Evolutionary conservation across 2,888 invertebrate genomes (phyloP), one percentile per base, ranked within the genome.

Genomic region (Morpho helenor): DNA sequence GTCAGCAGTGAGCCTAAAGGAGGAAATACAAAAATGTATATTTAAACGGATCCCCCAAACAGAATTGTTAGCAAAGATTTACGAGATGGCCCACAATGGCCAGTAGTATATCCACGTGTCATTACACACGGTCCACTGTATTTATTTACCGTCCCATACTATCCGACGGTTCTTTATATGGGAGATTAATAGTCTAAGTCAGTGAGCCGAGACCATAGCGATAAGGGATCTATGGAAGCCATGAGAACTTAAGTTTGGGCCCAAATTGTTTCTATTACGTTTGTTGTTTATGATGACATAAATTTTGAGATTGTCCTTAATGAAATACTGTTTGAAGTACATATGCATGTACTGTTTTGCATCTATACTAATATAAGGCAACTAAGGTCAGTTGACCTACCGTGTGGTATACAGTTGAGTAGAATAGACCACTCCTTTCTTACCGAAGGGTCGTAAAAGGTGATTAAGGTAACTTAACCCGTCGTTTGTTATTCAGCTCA

Each of bases 131-230:
- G 65, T 64, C 66, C 64, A 63, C 66, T 63, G 55, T 65, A 62
- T 66, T 63, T 63, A 64, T 67, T 59, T 63, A 52, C 61, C 61
- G 52, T 53, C 52, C 58, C 53, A 59, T 60, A 51, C 56, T 55
- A 54, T 54, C 52, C 55, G 55, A 56, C 52, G 52, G 60, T 64
- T 65, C 65, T 70, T 67, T 68, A 65, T 68, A 64, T 22, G 57
- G 62, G 47, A 68, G 69, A 69, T 70, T 68, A 70, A 70, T 68
- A 66, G 60, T 57, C 47, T 44, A 56, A 66, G 62, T 65, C 63
- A 65, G 52, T 63, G 56, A 57, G 57, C 56, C 57, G 59, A 51
- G 56, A 52, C 60, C 49, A 56, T 56, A 50, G 55, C 57, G 62
- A 54, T 56, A 52, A 52, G 52, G 59, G 23, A 47, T 49, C 60